Percentiles rank a stretch among this genome's conserved stretches.
These are phyloP conservation scores for Sphinx pinastri DNA, from an alignment of 2,888 invertebrate genomes.

Conservation along the genomic window DNA sequence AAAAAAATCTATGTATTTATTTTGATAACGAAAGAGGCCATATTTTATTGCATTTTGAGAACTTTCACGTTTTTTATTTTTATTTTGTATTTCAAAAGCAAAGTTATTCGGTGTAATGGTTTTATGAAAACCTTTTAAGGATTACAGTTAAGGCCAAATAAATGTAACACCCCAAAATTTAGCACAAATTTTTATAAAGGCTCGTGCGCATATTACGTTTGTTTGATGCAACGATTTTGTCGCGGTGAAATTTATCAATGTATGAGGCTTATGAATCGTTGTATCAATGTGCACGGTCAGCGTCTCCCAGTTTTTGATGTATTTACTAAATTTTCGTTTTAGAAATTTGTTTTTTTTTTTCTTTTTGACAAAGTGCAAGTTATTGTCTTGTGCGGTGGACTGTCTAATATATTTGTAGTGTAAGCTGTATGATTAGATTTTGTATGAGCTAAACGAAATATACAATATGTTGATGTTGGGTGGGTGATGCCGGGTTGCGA, in stretches of 20 bases:
- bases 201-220: conserved; percentile 46
- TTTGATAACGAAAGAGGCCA: conserved; percentile 68
- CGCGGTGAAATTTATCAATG: conserved; percentile 30
- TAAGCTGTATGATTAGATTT: conserved; percentile 76
- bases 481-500: conserved; percentile 38
- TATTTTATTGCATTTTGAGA: conserved; percentile 59
- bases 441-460: conserved; percentile 78
- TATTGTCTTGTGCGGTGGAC: conserved; percentile 31
- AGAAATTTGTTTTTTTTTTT: conserved; percentile 41
- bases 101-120: conserved; percentile 43
- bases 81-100: conserved; percentile 52
- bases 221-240: conserved; percentile 19
- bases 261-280: conserved; percentile 26
- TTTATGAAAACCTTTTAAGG: conserved; percentile 58
- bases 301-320: conserved; percentile 62
- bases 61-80: conserved; percentile 43
- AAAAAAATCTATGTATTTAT: conserved; percentile 66
- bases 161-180: conserved; percentile 53
- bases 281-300: conserved; percentile 51
- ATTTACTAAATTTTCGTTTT: conserved; percentile 58
- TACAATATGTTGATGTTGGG: conserved; percentile 64
- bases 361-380: conserved; percentile 32
- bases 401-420: conserved; percentile 54
- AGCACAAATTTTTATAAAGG: conserved; percentile 66
- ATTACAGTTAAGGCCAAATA: conserved; percentile 56